Conservation (phyloP, 2,797 vertebrate genomes). For the Melanitta fusca region DNA sequence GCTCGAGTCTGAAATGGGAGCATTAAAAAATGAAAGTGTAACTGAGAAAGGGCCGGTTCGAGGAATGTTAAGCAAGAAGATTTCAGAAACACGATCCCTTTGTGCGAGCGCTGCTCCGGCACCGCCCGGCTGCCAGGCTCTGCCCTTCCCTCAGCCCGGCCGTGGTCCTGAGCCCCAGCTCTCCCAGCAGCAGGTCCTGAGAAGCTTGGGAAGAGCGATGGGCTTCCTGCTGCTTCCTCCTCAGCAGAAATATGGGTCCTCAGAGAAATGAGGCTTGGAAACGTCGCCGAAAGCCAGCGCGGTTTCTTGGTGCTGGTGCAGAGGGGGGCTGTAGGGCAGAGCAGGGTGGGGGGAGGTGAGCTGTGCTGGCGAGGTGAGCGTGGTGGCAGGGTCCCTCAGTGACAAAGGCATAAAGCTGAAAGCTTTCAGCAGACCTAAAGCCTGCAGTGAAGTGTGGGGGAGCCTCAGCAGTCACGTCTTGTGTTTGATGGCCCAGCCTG, state of each 20-base stretch:
- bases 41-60: conserved; percentile 5
- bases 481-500: not conserved
- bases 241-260: not conserved
- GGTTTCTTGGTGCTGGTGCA: accelerated
- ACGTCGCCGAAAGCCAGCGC: not conserved
- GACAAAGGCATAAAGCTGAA: not conserved
- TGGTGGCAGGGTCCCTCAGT: not conserved
- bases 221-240: not conserved
- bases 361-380: too few relatives aligned
- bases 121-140: not conserved
- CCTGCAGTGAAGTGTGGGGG: not conserved
- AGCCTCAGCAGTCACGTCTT: not conserved
- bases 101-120: not conserved
- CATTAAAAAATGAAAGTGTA: conserved; percentile 54
- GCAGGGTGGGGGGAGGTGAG: not conserved
- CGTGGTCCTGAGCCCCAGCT: not conserved
- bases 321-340: not conserved
- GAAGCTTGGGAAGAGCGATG: not conserved
- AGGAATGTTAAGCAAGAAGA: conserved; percentile 43
- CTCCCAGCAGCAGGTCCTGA: not conserved
- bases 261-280: not conserved
- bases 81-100: conserved; percentile 18
- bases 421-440: not conserved
- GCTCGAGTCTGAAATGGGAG: conserved; percentile 29
- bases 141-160: not conserved